phyloP scores from a whole-genome alignment of 2,888 invertebrate genomes.

The Corythucha ciliata region DNA sequence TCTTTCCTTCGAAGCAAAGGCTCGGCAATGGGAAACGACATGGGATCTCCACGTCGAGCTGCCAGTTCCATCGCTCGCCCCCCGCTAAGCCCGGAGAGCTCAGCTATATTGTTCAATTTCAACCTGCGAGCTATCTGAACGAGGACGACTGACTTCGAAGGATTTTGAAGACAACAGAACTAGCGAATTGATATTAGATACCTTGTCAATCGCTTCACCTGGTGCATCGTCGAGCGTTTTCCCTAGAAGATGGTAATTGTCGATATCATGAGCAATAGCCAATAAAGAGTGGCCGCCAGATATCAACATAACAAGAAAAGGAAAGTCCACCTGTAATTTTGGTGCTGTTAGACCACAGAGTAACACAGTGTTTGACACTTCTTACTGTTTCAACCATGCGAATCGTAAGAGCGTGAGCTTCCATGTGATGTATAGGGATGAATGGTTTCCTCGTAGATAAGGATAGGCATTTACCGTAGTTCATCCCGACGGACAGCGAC shows the following conservation, averaged over 20 bases:
- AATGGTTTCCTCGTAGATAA: slow-evolving; percentile 61
- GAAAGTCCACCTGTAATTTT: slow-evolving; percentile 56
- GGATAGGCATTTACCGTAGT: slow-evolving; percentile 70
- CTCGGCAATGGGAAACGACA: slow-evolving; percentile 55
- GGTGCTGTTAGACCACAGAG: background rate
- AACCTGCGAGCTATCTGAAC: slow-evolving; percentile 66
- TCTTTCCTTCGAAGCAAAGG: slow-evolving; percentile 60
- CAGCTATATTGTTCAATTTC: slow-evolving; percentile 66
- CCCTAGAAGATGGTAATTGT: slow-evolving; percentile 72
- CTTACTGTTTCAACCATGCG: slow-evolving; percentile 58
- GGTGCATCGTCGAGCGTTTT: slow-evolving; percentile 75
- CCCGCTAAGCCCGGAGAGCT: slow-evolving; percentile 64
- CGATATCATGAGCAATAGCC: slow-evolving; percentile 60
- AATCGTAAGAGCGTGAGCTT: slow-evolving; percentile 89
- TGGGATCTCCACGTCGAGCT: slow-evolving; percentile 55
- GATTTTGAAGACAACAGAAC: background rate
- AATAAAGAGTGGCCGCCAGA: slow-evolving; percentile 91
- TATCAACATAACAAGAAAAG: slow-evolving; percentile 78
- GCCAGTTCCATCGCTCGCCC: slow-evolving; percentile 79
- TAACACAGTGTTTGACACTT: background rate
- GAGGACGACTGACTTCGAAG: background rate
- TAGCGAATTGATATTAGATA: slow-evolving; percentile 39
- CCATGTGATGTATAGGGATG: slow-evolving; percentile 97
- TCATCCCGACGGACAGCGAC: slow-evolving; percentile 69
- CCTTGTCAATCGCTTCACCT: slow-evolving; percentile 90